phyloP scores from a whole-genome alignment of 2,888 invertebrate species.

The Eumerus sabulonum region DNA sequence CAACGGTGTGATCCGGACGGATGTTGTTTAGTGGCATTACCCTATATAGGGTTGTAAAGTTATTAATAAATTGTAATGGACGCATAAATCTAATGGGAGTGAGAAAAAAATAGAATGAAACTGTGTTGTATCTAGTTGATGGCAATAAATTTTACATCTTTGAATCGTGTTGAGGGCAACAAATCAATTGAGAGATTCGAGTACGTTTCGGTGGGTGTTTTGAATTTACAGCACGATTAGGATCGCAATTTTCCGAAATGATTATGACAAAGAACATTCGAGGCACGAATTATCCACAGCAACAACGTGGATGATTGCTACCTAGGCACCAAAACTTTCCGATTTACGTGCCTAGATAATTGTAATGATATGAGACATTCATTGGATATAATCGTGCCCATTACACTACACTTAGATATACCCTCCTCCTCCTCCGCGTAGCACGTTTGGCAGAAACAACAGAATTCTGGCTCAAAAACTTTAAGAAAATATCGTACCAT shows the following conservation, averaged over 20 bases:
- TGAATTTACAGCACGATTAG: slow-evolving; percentile 9
- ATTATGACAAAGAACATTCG: slow-evolving; percentile 30
- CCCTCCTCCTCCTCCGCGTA: too few relatives aligned
- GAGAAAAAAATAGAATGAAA: too few relatives aligned
- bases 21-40: slow-evolving; percentile 45
- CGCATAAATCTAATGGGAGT: slow-evolving; percentile 33
- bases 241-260: slow-evolving; percentile 30
- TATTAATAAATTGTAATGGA: slow-evolving; percentile 56
- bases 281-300: slow-evolving; percentile 19
- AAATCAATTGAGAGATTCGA: slow-evolving; percentile 32
- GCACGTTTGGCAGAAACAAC: too few relatives aligned
- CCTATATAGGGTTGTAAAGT: slow-evolving; percentile 48
- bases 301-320: not conserved
- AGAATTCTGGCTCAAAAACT: too few relatives aligned
- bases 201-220: not conserved
- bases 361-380: slow-evolving; percentile 32
- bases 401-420: slow-evolving; percentile 19
- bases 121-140: slow-evolving; percentile 21
- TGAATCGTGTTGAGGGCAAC: not conserved
- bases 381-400: slow-evolving; percentile 38
- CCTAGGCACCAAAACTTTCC: slow-evolving; percentile 29
- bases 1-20: slow-evolving; percentile 32
- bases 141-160: slow-evolving; percentile 15
- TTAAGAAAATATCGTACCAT: too few relatives aligned
- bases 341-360: slow-evolving; percentile 60